These are phyloP conservation scores for Phthorimaea operculella DNA, from an alignment of 1,140 invertebrate genomes.

Conservation along the genomic window DNA sequence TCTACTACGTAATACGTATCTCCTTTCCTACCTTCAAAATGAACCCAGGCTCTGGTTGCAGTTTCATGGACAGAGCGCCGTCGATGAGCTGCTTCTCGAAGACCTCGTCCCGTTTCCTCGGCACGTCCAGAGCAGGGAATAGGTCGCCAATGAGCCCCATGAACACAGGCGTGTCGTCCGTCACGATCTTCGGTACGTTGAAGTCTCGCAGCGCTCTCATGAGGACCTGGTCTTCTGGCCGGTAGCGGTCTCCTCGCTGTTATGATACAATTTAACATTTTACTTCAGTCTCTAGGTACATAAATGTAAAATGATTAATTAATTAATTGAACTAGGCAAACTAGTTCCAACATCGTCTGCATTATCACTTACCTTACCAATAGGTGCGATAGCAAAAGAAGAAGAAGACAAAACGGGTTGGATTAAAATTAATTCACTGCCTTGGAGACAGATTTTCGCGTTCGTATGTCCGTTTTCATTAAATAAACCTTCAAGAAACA, in stretches of 20 bases:
- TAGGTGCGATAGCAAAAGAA: no score
- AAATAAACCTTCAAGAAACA: no score
- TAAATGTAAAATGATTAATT: no score
- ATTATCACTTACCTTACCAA: no score
- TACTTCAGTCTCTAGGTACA: no score
- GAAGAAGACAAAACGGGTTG: no score
- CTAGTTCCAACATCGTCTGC: no score
- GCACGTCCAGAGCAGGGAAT: conserved; percentile 90
- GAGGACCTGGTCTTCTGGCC: conserved; percentile 82
- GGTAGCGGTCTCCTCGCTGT: conserved; percentile 72
- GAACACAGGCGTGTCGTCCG: conserved; percentile 89
- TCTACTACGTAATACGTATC: conserved; percentile 20
- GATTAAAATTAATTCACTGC: no score
- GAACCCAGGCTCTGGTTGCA: conserved; percentile 93
- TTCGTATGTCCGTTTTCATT: no score
- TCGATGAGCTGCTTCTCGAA: conserved; percentile 85
- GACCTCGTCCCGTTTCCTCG: conserved; percentile 82
- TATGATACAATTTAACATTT: not conserved
- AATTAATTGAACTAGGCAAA: no score
- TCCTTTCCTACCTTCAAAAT: conserved; percentile 81
- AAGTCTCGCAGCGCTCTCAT: conserved; percentile 92
- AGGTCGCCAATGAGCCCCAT: conserved; percentile 92
- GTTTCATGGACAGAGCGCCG: conserved; percentile 82
- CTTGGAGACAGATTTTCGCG: no score
- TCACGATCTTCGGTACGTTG: conserved; percentile 93